Evolutionary conservation across 53 echinoderm and acorn worm genomes (phyloP).

Genomic region (Pentamera pediparva): DNA sequence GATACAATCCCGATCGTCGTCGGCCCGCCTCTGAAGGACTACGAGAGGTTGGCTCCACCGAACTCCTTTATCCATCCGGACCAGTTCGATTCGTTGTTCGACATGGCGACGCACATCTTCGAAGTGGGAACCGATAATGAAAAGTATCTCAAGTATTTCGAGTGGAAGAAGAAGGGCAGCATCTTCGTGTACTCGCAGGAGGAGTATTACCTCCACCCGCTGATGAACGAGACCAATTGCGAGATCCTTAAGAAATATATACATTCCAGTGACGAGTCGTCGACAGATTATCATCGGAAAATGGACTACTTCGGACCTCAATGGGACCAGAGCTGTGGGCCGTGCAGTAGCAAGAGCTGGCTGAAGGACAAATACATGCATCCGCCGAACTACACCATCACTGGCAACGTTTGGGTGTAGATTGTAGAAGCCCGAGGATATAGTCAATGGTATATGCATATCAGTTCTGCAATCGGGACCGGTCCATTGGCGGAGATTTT

Average conservation of each 20-base stretch:
- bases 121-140: neutral
- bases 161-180: conserved; percentile 10
- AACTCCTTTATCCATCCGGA: conserved; percentile 25
- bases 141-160: neutral
- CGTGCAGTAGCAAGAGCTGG: neutral
- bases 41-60: conserved; percentile 6
- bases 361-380: neutral
- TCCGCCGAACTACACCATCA: neutral
- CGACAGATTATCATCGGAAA: too few species aligned
- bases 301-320: neutral
- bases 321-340: neutral
- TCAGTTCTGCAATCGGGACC: too few species aligned
- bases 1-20: conserved; percentile 3
- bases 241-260: neutral
- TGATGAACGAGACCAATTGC: conserved; percentile 12
- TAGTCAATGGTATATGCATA: too few species aligned
- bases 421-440: too few species aligned
- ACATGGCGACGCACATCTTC: neutral
- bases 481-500: too few species aligned
- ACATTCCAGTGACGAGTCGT: neutral
- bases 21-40: conserved; percentile 10
- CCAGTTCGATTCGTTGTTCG: conserved; percentile 6
- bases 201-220: conserved; percentile 7
- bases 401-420: neutral
- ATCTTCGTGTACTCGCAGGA: conserved; percentile 8